Percentiles rank a stretch among this genome's conserved stretches.
Conservation (phyloP, 1,140 invertebrate genomes). For the Caerostris extrusa region DNA sequence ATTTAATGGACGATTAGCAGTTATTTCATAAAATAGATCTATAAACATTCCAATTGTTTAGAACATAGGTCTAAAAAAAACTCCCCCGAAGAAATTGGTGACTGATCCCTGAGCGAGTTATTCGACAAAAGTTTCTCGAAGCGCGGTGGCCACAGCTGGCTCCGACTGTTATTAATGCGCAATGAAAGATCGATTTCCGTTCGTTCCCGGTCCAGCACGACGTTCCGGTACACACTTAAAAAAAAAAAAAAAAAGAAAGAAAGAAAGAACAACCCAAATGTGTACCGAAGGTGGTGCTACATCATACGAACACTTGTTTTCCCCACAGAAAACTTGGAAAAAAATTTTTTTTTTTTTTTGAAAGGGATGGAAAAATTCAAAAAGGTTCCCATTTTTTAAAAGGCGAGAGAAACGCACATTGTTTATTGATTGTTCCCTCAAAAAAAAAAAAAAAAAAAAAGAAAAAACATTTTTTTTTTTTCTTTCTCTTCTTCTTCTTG, state of each 20-base stretch:
- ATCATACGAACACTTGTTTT: conserved; percentile 70
- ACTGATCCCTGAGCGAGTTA: conserved; percentile 41
- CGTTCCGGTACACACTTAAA: conserved; percentile 60
- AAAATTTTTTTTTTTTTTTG: conserved; percentile 42
- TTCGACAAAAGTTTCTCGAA: conserved; percentile 40
- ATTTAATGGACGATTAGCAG: too few relatives aligned
- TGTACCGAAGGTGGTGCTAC: conserved; percentile 57
- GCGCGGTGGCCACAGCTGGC: conserved; percentile 68
- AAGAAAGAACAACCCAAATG: conserved; percentile 13
- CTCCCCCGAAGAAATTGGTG: neutral
- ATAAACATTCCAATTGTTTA: neutral
- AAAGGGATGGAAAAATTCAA: conserved; percentile 54
- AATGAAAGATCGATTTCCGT: conserved; percentile 75
- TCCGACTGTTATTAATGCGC: conserved; percentile 75
- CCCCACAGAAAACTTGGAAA: neutral
- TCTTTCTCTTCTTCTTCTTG: neutral
- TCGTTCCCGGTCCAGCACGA: conserved; percentile 29
- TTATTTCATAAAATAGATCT: too few relatives aligned
- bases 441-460: conserved; percentile 12
- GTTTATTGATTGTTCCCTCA: conserved; percentile 50
- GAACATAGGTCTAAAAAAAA: neutral
- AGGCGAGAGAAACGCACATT: conserved; percentile 27
- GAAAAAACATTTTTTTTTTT: conserved; percentile 5
- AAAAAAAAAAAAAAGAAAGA: neutral
- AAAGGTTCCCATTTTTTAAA: conserved; percentile 51